Evolutionary conservation across 2,888 invertebrate genomes (phyloP).

Genomic region (Eulithis testata): DNA sequence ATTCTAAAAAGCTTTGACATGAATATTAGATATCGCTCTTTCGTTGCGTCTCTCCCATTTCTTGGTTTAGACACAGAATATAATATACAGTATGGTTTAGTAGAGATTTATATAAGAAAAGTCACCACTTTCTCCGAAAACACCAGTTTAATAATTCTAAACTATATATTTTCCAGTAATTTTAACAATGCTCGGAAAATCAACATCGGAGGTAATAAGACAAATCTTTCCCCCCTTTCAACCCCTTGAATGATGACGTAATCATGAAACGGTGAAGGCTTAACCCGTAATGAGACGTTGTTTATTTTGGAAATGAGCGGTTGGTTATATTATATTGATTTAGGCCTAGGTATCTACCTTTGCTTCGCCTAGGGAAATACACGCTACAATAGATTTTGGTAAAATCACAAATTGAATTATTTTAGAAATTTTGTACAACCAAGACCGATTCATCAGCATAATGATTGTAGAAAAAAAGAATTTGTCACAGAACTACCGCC

Average conservation of each 20-base stretch:
- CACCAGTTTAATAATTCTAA: conserved; percentile 2
- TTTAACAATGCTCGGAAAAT: conserved; percentile 12
- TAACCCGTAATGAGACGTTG: conserved; percentile 20
- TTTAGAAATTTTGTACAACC: background rate
- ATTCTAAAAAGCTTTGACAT: conserved; percentile 14
- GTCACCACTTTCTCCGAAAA: background rate
- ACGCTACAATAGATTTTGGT: background rate
- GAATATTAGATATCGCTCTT: conserved; percentile 5
- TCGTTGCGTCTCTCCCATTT: background rate
- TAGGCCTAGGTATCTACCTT: conserved; percentile 6
- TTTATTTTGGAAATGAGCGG: conserved; percentile 22
- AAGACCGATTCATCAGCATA: background rate
- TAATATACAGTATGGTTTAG: background rate
- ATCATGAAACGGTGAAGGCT: conserved; percentile 11
- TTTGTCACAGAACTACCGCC: too few species aligned
- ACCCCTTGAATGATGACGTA: conserved; percentile 18
- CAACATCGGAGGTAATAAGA: conserved; percentile 19
- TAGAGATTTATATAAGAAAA: background rate
- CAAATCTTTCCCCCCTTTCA: background rate
- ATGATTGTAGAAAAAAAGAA: too few species aligned
- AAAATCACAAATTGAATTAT: background rate
- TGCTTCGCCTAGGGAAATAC: conserved; percentile 3
- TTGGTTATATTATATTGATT: conserved; percentile 21
- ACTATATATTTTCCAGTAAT: background rate
- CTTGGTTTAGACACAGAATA: background rate